Evolutionary conservation across 2,797 vertebrate genomes (phyloP), one percentile per base, ranked within the genome.

Genomic region (Platyrinchus mystaceus): DNA sequence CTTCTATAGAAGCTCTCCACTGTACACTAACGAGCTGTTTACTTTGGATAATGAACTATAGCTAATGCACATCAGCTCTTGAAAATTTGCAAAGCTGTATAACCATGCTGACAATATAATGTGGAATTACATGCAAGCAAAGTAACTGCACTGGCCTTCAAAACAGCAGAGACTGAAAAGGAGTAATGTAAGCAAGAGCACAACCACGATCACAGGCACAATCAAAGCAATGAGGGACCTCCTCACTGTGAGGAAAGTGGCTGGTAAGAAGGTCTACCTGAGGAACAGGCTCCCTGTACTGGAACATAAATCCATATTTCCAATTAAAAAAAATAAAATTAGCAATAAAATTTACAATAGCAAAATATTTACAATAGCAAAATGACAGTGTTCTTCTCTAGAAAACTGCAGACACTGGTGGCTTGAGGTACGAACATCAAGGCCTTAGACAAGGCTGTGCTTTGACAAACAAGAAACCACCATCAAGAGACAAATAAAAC

Each of bases 61-160:
- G 43, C 71, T 56, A 49, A 70, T 8, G 39, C 41, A 2, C 14
- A 77, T 62, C 70, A 37, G 66, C 69, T 49, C 68, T 55, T 34
- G n/a, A 76, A 50, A 62, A 79, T 23, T 5, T 63, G 71, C 70
- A 66, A 15, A 90, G 69, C 74, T 56, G 20, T 52, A 9, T 18
- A 50, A 34, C 83, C 37, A 9, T 0, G 0, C 49, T 36, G 58
- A 41, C n/a, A 26, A 36, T 8, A 4, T 3, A 13, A 41, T 1
- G 12, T 27, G 71, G 90, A 74, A 27, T 49, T 47, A 37, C 12
- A 10, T 2, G 20, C 75, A 82, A 49, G 58, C 43, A 46, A 44
- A 87, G 53, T 0, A 7, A 63, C 2, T n/a, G 30, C 1, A 0
- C 15, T 27, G n/a, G 20, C 24, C 49, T 67, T 23, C 2, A 17